Evolutionary conservation across 1,140 invertebrate species (phyloP).

Genomic region (Dendrolimus punctatus): DNA sequence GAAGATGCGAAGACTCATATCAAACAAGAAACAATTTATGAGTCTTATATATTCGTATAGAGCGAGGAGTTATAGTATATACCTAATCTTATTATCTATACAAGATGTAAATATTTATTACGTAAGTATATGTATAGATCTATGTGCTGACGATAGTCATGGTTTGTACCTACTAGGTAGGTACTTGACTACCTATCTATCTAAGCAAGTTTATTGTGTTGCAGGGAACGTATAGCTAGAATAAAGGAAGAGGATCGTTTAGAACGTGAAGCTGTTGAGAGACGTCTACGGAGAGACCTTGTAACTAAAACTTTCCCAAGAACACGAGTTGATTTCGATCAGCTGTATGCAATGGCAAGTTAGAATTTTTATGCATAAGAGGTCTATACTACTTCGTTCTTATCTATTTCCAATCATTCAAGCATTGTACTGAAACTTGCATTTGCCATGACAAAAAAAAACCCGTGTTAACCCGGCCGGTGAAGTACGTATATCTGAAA

Average conservation of each 20-base stretch:
- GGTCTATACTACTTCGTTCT: slow-evolving; percentile 11
- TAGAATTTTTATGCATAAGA: slow-evolving; percentile 2
- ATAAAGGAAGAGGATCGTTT: slow-evolving; percentile 67
- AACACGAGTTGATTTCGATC: slow-evolving; percentile 75
- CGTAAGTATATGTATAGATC: background rate
- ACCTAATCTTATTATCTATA: no score
- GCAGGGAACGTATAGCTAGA: slow-evolving; percentile 64
- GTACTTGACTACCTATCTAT: background rate
- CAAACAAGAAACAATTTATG: no score
- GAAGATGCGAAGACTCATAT: no score
- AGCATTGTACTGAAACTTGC: no score
- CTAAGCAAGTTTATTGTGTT: slow-evolving; percentile 10
- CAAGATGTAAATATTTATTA: no score
- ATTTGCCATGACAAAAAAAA: no score
- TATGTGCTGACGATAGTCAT: background rate
- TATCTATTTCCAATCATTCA: no score
- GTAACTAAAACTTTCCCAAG: slow-evolving; percentile 74
- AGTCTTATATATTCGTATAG: no score
- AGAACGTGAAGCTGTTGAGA: slow-evolving; percentile 61
- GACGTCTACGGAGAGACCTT: slow-evolving; percentile 69
- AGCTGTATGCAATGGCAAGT: slow-evolving; percentile 73
- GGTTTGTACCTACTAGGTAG: no score
- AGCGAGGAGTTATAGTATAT: no score
- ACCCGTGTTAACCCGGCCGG: no score
- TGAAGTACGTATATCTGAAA: no score